Percentiles rank a stretch among this genome's conserved stretches.
These are phyloP conservation scores for Drosophila parvula DNA, from an alignment of 1,140 invertebrate species.

Conservation along the genomic window DNA sequence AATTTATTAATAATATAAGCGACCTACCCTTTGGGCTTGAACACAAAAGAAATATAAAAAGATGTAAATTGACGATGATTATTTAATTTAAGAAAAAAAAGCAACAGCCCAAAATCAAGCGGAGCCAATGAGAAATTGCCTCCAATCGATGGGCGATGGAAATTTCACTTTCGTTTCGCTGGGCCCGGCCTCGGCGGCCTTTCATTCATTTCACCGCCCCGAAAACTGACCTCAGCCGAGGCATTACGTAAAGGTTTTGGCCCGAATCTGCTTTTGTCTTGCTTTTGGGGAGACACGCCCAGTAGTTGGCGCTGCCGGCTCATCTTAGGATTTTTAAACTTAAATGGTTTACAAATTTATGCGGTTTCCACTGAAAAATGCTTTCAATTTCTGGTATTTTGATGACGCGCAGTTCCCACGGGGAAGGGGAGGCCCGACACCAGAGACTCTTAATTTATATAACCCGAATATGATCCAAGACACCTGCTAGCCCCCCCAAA, in stretches of 20 bases:
- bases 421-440: slow-evolving; percentile 20
- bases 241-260: slow-evolving; percentile 54
- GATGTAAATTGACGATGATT: slow-evolving; percentile 48
- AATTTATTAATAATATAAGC: slow-evolving; percentile 33
- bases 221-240: slow-evolving; percentile 58
- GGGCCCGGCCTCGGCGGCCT: slow-evolving; percentile 33
- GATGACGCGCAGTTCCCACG: slow-evolving; percentile 33
- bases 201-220: slow-evolving; percentile 61
- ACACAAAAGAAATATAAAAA: slow-evolving; percentile 10
- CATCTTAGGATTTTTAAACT: slow-evolving; percentile 43
- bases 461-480: slow-evolving; percentile 16
- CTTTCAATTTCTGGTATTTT: slow-evolving; percentile 56
- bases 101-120: slow-evolving; percentile 42
- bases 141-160: slow-evolving; percentile 59
- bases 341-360: slow-evolving; percentile 77
- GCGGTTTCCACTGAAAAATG: slow-evolving; percentile 58
- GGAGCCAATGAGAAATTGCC: slow-evolving; percentile 49
- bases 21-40: slow-evolving; percentile 25
- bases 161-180: slow-evolving; percentile 71
- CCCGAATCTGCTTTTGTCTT: slow-evolving; percentile 10
- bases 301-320: slow-evolving; percentile 57
- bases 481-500: slow-evolving; percentile 26
- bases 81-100: slow-evolving; percentile 46
- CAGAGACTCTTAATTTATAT: slow-evolving; percentile 28
- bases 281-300: slow-evolving; percentile 59